These are phyloP conservation scores for Melanostigma gelatinosum DNA, from an alignment of 2,113 vertebrate genomes.

Conservation along the genomic window DNA sequence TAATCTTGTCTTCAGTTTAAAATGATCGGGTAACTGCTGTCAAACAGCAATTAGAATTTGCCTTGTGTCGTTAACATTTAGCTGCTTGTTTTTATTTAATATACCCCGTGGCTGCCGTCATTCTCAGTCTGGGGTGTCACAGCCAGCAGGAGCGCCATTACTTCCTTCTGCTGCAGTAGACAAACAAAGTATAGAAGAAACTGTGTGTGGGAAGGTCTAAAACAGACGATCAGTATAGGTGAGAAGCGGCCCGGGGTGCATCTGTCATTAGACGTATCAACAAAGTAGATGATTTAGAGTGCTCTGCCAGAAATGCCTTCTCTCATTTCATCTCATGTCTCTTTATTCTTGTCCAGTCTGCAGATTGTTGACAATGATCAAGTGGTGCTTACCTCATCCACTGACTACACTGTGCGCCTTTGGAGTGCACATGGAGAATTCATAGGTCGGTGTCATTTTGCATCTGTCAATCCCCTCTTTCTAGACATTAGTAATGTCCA, in stretches of 20 bases:
- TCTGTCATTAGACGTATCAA: constrained; percentile 36
- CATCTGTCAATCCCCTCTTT: constrained; percentile 31
- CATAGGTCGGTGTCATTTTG: constrained; percentile 70
- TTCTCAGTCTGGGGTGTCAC: constrained; percentile 17
- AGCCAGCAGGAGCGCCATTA: constrained; percentile 17
- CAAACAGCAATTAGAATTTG: not conserved
- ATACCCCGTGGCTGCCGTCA: not conserved
- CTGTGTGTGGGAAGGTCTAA: constrained; percentile 48
- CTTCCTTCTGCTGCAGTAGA: constrained; percentile 28
- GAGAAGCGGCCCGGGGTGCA: constrained; percentile 32
- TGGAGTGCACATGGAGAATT: constrained; percentile 78
- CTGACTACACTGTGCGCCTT: constrained; percentile 75
- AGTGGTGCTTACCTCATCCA: constrained; percentile 80
- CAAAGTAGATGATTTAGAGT: constrained; percentile 54
- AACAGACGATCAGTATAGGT: constrained; percentile 37
- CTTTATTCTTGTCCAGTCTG: constrained; percentile 71
- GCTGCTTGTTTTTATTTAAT: constrained; percentile 16
- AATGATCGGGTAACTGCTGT: not conserved
- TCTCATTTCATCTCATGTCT: constrained; percentile 43
- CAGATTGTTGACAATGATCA: constrained; percentile 81
- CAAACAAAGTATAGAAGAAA: constrained; percentile 26
- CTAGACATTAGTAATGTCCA: constrained; percentile 31
- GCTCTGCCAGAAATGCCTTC: constrained; percentile 44
- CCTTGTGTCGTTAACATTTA: constrained; percentile 8
- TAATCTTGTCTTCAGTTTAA: not conserved